phyloP scores from a whole-genome alignment of 2,113 vertebrate species.

The Hemibagrus wyckioides region DNA sequence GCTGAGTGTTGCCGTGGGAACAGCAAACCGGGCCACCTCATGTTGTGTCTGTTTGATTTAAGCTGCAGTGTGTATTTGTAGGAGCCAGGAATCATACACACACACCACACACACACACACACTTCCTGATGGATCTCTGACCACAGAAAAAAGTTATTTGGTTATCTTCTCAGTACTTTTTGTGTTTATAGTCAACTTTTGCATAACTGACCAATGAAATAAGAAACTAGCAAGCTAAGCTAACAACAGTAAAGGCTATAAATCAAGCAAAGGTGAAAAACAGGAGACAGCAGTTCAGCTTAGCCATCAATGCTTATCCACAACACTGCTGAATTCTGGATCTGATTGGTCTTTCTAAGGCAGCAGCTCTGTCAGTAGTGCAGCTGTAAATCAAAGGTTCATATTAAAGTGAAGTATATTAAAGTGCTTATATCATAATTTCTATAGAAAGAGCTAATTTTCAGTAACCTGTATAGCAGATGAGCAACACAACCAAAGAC shows the following conservation, averaged over 20 bases:
- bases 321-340: not conserved
- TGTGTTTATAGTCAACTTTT: not conserved
- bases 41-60: slow-evolving; percentile 47
- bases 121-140: not conserved
- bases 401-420: not conserved
- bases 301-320: not conserved
- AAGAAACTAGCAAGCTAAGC: not conserved
- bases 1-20: slow-evolving; percentile 47
- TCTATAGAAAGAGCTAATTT: not conserved
- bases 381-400: not conserved
- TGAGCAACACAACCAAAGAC: not conserved
- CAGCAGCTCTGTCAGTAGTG: not conserved
- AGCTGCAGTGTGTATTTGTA: slow-evolving; percentile 28
- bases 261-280: not conserved
- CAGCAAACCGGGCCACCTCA: slow-evolving; percentile 37
- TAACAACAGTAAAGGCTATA: not conserved
- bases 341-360: not conserved
- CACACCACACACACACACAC: not conserved
- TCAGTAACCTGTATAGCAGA: not conserved
- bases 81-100: not conserved
- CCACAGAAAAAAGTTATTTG: not conserved
- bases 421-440: not conserved
- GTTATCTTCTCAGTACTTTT: not conserved
- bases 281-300: not conserved
- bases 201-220: not conserved